These are phyloP conservation scores for Psittacara wagleri DNA, from an alignment of 2,113 vertebrate genomes.

Conservation along the genomic window DNA sequence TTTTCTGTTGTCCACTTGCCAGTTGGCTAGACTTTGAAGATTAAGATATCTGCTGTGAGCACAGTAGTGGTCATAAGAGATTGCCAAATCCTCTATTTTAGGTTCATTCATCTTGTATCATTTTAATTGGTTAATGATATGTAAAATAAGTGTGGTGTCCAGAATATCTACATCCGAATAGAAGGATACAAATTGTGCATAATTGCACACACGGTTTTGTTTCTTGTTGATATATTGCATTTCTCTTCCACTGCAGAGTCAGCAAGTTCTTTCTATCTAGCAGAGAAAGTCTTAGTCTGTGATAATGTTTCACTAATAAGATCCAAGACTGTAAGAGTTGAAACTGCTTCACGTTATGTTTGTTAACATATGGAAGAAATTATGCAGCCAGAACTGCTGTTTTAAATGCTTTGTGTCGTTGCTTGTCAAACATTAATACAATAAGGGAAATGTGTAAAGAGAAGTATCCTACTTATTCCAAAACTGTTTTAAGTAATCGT, in stretches of 20 bases:
- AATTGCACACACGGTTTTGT: neutral
- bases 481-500: neutral
- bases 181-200: neutral
- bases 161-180: neutral
- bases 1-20: slow-evolving; percentile 58
- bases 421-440: slow-evolving; percentile 62
- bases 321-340: slow-evolving; percentile 42
- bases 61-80: neutral
- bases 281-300: slow-evolving; percentile 58
- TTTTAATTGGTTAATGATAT: slow-evolving; percentile 44
- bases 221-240: slow-evolving; percentile 34
- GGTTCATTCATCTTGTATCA: slow-evolving; percentile 16
- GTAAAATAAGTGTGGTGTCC: neutral
- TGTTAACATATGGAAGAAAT: slow-evolving; percentile 63
- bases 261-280: slow-evolving; percentile 59
- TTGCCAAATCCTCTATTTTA: slow-evolving; percentile 34
- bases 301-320: slow-evolving; percentile 67
- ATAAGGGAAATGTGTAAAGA: slow-evolving; percentile 22
- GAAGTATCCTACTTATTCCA: slow-evolving; percentile 25
- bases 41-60: slow-evolving; percentile 50
- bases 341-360: slow-evolving; percentile 42
- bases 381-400: neutral
- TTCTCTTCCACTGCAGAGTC: slow-evolving; percentile 55
- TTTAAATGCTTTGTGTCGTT: slow-evolving; percentile 39
- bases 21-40: slow-evolving; percentile 61